phyloP scores from a whole-genome alignment of 2,888 invertebrate species.

The Drosophila testacea region DNA sequence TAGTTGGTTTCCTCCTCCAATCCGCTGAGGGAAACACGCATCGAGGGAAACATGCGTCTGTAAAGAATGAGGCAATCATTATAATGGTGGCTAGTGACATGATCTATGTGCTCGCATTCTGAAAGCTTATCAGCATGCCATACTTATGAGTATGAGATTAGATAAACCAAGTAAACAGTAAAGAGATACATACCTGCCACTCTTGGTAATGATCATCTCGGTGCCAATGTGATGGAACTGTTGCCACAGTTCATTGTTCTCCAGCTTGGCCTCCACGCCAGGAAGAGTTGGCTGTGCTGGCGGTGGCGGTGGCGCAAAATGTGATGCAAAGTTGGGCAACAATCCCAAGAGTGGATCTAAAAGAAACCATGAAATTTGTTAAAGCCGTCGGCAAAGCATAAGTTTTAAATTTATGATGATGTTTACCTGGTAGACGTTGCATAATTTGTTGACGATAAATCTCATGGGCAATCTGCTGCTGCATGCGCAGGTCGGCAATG shows the following conservation, averaged over 20 bases:
- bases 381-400: constrained; percentile 44
- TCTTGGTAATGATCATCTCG: constrained; percentile 93
- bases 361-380: neutral
- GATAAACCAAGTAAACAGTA: constrained; percentile 39
- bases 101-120: constrained; percentile 29
- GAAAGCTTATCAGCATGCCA: constrained; percentile 50
- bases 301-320: constrained; percentile 71
- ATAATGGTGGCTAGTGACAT: constrained; percentile 41
- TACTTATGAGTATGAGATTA: constrained; percentile 40
- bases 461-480: constrained; percentile 84
- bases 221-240: constrained; percentile 90
- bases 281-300: constrained; percentile 76
- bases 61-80: constrained; percentile 55
- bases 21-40: constrained; percentile 90
- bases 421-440: constrained; percentile 83
- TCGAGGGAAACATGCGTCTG: constrained; percentile 96
- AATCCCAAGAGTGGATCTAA: constrained; percentile 80
- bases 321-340: constrained; percentile 74
- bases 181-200: constrained; percentile 88
- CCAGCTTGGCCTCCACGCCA: constrained; percentile 86
- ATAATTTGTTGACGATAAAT: constrained; percentile 84
- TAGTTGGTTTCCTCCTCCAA: constrained; percentile 93
- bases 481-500: constrained; percentile 83
- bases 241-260: constrained; percentile 89
- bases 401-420: neutral